These are phyloP conservation scores for Labeo rohita DNA, from an alignment of 2,113 vertebrate genomes.

Conservation along the genomic window DNA sequence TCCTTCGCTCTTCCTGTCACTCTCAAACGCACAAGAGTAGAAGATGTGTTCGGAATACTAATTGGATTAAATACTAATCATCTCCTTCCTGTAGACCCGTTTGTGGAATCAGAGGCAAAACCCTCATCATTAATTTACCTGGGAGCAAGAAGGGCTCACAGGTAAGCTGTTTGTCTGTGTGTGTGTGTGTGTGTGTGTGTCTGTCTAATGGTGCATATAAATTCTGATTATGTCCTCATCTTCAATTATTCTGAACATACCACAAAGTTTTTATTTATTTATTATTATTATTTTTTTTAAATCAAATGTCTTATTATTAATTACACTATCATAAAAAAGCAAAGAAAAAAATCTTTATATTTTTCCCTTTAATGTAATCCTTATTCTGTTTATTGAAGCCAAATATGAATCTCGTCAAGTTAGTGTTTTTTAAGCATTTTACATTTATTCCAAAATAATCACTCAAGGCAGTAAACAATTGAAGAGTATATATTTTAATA, in stretches of 20 bases:
- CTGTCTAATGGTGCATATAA: neutral
- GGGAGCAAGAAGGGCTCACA: constrained; percentile 99
- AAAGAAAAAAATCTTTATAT: too few species aligned
- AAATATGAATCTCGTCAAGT: too few species aligned
- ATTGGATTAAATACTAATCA: constrained; percentile 37
- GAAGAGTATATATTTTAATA: too few species aligned
- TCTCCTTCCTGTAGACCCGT: constrained; percentile 82
- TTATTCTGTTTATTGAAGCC: too few species aligned
- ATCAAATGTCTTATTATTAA: too few species aligned
- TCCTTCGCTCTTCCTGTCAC: neutral
- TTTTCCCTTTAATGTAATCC: too few species aligned
- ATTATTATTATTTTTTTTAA: too few species aligned
- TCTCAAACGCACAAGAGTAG: constrained; percentile 8
- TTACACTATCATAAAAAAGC: too few species aligned
- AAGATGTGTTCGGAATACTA: constrained; percentile 12
- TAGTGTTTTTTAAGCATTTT: too few species aligned
- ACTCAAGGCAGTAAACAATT: too few species aligned
- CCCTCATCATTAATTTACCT: constrained; percentile 98
- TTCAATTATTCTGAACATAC: neutral
- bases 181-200: neutral
- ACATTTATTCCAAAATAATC: too few species aligned
- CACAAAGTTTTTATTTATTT: too few species aligned
- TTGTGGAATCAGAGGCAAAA: constrained; percentile 98
- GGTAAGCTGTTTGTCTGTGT: constrained; percentile 73
- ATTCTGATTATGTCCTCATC: neutral